Base-by-base conservation (phyloP, 1,140 invertebrate species). In the Drosophila bocki region DNA sequence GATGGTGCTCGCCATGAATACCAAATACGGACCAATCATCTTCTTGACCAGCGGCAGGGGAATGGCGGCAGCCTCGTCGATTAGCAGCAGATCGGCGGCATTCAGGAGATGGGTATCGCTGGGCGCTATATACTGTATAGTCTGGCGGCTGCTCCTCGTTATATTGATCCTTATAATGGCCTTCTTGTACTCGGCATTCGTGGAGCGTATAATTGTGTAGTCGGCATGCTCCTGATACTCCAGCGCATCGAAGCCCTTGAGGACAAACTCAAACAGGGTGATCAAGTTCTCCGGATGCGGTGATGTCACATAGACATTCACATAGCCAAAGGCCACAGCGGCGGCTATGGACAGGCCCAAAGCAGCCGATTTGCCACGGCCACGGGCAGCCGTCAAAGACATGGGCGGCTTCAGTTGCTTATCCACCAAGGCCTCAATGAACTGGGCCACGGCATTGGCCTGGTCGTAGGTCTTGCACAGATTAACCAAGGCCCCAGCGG, bases 61-160 rank as follows among this genome's bases (percentile, higher is more conserved):
- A 80, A 99, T 99, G 19, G 99, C 99, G 4, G 99, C 99, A 11
- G 99, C 99, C 94, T 99, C 99, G 93, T 99, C 99, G 79, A 99
- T 99, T 22, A 99, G 96, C 33, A 99, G 94, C 13, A 99, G 93
- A 93, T 99, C 99, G 15, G 98, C 98, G 92, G 99, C 98, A 17
- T 96, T 96, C 32, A 99, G 94, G 75, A 98, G 96, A 48, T 95
- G 95, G n/a, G 96, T 95, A 93, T 99, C 98, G 39, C 95, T 96
- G 22, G 99, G 99, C 82, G 98, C 96, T 91, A 99, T 98, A 91
- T 99, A 99, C 96, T 99, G 98, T 80, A 99, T 97, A 45, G 98
- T 99, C 94, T 99, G 99, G n/a, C 98, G 94, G 83, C 99, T 98
- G 92, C 98, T 97, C 76, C 96, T 95, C 17, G 96, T 96, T 7